Evolutionary conservation across 2,113 vertebrate genomes (phyloP).

Genomic region (Takifugu flavidus): DNA sequence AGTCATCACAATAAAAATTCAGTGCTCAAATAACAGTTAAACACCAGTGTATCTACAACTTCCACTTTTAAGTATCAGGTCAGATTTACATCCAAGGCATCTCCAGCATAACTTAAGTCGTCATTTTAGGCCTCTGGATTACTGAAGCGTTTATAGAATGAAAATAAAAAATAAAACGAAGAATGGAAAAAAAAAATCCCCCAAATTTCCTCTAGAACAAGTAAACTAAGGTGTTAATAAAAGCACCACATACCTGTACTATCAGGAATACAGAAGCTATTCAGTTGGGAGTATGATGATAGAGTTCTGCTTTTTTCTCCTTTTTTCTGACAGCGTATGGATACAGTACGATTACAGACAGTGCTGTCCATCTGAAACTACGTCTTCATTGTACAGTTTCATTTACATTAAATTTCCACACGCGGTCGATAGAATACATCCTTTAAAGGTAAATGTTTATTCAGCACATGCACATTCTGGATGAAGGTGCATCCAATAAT

Average conservation of each 20-base stretch:
- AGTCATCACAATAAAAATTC: conserved; percentile 1
- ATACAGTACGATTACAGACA: conserved; percentile 52
- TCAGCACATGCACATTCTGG: conserved; percentile 39
- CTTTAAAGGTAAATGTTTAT: conserved; percentile 33
- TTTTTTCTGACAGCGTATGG: conserved; percentile 38
- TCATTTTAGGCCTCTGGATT: too few relatives aligned
- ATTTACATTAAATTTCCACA: conserved; percentile 50
- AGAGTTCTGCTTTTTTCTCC: conserved; percentile 4
- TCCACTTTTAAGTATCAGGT: background rate
- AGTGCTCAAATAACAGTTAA: background rate
- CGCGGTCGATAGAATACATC: conserved; percentile 26
- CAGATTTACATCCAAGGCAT: background rate
- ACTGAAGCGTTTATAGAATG: too few relatives aligned
- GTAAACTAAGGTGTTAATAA: conserved; percentile 25
- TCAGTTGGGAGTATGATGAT: conserved; percentile 22
- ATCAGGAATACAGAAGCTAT: conserved; percentile 47
- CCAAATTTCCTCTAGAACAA: conserved; percentile 1
- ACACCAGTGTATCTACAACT: background rate
- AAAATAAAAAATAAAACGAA: too few relatives aligned
- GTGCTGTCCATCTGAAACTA: conserved; percentile 38
- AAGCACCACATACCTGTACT: conserved; percentile 38
- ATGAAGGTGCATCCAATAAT: conserved; percentile 34
- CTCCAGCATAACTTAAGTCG: background rate
- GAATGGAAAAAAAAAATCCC: background rate
- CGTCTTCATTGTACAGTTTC: conserved; percentile 39